phyloP scores from a whole-genome alignment of 2,888 invertebrate species.

The Ceriagrion tenellum region DNA sequence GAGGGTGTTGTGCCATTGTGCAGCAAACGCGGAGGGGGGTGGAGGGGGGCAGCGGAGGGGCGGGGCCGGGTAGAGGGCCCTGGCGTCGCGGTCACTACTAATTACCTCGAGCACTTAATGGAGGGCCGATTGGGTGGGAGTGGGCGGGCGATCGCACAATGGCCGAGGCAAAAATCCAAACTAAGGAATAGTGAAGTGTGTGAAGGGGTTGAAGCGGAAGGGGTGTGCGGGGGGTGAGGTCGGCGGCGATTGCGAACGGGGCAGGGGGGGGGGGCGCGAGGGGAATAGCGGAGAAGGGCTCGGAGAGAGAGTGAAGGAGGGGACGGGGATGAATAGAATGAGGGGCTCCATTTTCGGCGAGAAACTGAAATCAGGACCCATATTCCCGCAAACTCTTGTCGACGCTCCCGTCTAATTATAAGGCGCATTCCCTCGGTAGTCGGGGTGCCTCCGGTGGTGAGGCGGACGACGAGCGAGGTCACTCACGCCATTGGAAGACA shows the following conservation, averaged over 20 bases:
- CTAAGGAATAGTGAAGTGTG: not conserved
- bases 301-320: not conserved
- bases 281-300: too few relatives aligned
- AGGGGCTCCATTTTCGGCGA: not conserved
- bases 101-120: conserved; percentile 35
- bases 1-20: not conserved
- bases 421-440: too few relatives aligned
- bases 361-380: not conserved
- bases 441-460: too few relatives aligned
- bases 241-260: too few relatives aligned
- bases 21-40: not conserved
- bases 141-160: not conserved
- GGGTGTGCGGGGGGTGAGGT: not conserved
- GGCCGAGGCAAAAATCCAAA: conserved; percentile 6
- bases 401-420: too few relatives aligned
- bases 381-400: not conserved
- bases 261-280: too few relatives aligned
- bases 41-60: not conserved
- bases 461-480: too few relatives aligned
- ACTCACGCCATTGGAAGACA: too few relatives aligned
- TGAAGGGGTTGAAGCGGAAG: not conserved
- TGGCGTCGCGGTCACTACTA: conserved; percentile 18
- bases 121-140: conserved; percentile 15
- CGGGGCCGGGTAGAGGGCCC: not conserved
- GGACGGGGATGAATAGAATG: not conserved